These are phyloP conservation scores for Camponotus fellah DNA, from an alignment of 2,888 invertebrate species.

Conservation along the genomic window DNA sequence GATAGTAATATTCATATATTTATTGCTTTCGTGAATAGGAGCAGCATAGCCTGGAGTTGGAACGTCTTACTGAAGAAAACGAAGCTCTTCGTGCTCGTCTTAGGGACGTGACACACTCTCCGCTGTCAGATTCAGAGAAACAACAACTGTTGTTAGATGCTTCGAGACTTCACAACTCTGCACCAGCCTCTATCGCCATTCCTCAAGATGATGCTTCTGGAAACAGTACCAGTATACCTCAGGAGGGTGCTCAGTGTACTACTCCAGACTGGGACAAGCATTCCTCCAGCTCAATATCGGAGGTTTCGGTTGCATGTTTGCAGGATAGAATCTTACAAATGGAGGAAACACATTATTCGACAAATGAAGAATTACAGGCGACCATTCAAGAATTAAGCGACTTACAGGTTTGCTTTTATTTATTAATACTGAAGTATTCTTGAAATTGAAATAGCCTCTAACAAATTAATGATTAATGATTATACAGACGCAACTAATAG, in stretches of 20 bases:
- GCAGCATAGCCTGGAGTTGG: constrained; percentile 89
- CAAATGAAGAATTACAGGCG: constrained; percentile 97
- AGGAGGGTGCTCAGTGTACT: constrained; percentile 89
- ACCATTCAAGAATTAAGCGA: constrained; percentile 97
- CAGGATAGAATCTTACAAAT: constrained; percentile 97
- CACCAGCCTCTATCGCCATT: constrained; percentile 92
- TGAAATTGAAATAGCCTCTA: not conserved
- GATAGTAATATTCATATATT: not conserved
- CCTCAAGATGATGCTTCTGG: constrained; percentile 78
- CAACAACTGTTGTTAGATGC: constrained; percentile 92
- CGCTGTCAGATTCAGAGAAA: constrained; percentile 94
- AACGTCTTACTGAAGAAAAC: constrained; percentile 92
- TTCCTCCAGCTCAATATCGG: constrained; percentile 94
- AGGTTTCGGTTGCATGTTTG: constrained; percentile 96
- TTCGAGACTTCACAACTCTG: constrained; percentile 91
- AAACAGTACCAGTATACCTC: constrained; percentile 61
- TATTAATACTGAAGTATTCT: not conserved
- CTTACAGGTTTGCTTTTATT: constrained; percentile 88
- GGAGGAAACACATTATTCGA: constrained; percentile 95
- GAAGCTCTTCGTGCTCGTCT: constrained; percentile 91
- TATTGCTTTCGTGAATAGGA: constrained; percentile 82
- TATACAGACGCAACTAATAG: constrained; percentile 91
- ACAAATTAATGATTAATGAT: not conserved
- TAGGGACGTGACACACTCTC: constrained; percentile 93
- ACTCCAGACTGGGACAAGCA: constrained; percentile 97